Evolutionary conservation across 2,888 invertebrate species (phyloP), one percentile per base, ranked within the genome.

Genomic region (Habroteleia sp.): DNA sequence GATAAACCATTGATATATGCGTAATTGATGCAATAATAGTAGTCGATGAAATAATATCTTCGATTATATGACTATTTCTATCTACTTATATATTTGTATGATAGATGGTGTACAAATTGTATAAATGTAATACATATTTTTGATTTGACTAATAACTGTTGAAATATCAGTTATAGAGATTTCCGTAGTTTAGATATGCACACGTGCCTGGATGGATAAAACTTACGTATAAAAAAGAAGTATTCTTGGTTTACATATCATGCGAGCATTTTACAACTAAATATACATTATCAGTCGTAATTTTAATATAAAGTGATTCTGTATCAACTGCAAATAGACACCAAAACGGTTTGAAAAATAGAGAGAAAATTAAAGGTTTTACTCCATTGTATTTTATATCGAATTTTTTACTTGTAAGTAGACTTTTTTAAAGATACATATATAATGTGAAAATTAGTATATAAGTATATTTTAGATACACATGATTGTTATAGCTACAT

Each of bases 201-300:
- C n/a, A 46, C 13, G 44, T 46, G 44, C 44, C 29, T 46, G 16
- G 8, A 29, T 27, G 27, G 6, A 27, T 1, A 25, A 46, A 27
- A 46, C 29, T 46, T 46, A 10, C 29, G 16, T 46, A 29, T 2
- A 16, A 1, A 20, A 7, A 39, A 29, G 10, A 29, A 2, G 16
- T 46, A 46, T 46, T 46, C 25, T 13, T 29, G 11, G 29, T 16
- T 29, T 1, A 46, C 44, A 46, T 46, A 46, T 46, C 44, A 46
- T 8, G 23, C 23, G 41, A 23, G 23, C 23, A 41, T 41, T 42
- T 25, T 13, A 3, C n/a, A 13, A 27, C 42, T 1, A 14, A 42
- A 16, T 35, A 7, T 1, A 16, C 14, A 25, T 27, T 42, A 8
- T 27, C 11, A 5, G 13, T 27, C 7, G 6, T 27, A 42, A 27